Base-by-base conservation (phyloP, 2,888 invertebrate genomes). In the Buathra laborator region DNA sequence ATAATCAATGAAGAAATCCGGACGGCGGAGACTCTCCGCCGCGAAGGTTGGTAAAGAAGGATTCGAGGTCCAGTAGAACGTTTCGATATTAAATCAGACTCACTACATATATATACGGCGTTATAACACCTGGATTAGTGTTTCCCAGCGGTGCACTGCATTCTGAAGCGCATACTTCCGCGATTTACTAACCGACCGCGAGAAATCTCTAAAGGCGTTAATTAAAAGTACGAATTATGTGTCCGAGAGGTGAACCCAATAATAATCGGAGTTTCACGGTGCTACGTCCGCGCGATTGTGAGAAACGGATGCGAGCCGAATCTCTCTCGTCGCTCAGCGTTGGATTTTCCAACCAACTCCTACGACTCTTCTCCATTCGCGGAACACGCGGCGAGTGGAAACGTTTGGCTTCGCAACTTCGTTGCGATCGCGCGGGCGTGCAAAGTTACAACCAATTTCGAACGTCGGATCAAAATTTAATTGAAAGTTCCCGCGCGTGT, bases 191-290 rank as follows among this genome's bases (percentile, higher is more conserved):
- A 71, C 53, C 77, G 56, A 66, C 43, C 62, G 51, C 59, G 37
- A 70, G 16, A 51, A 37, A 32, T 43, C 43, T 77, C 72, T 51
- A 62, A 83, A 78, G 72, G 72, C 78, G 67, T 83, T 83, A 83
- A 78, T 83, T 83, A 68, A 83, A 78, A 83, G 68, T 62, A 74
- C 83, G 67, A 78, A 78, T 83, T 83, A 78, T 74, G 78, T 74
- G 72, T 37, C 56, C 62, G 24, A 59, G 72, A 19, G 67, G 24
- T 19, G n/a, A 66, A 37, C 71, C 56, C 44, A 62, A 14, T 43
- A 76, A 76, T 71, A 82, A 64, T 76, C 62, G 56, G 44, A 66
- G 53, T 43, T 37, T 82, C 14, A 1, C 14, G 32, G 48, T 7
- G 19, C 16, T 53, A 53, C 37, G 37, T 7, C 32, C 46, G 24